Evolutionary conservation across 1,140 invertebrate species (phyloP).

Genomic region (Samia ricini): DNA sequence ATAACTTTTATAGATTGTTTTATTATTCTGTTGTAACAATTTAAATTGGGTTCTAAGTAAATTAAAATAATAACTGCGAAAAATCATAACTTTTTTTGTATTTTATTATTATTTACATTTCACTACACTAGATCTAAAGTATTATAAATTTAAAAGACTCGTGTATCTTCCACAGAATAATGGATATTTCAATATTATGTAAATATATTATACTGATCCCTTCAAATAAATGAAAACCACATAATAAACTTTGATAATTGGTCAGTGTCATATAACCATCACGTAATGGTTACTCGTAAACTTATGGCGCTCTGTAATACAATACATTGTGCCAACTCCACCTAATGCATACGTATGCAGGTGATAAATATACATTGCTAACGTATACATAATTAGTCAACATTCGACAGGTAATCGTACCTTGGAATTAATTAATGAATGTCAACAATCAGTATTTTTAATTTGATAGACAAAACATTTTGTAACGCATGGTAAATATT

Average conservation of each 20-base stretch:
- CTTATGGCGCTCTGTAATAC: conserved; percentile 52
- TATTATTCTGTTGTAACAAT: too few species aligned
- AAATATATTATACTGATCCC: neutral
- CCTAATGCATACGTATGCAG: neutral
- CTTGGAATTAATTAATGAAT: conserved; percentile 27
- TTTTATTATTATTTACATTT: too few species aligned
- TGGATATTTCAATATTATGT: neutral
- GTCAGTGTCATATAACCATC: conserved; percentile 61
- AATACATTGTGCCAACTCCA: conserved; percentile 36
- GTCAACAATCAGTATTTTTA: conserved; percentile 13
- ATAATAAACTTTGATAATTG: conserved; percentile 32
- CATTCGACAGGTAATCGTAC: conserved; percentile 14
- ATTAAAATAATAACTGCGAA: too few species aligned
- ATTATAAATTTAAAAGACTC: too few species aligned
- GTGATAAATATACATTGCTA: conserved; percentile 4
- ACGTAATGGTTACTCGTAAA: conserved; percentile 66
- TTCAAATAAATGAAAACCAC: neutral
- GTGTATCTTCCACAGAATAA: too few species aligned
- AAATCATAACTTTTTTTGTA: too few species aligned
- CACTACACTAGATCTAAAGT: too few species aligned
- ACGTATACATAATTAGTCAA: conserved; percentile 19
- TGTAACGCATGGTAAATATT: neutral
- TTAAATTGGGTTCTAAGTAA: too few species aligned
- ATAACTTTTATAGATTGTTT: too few species aligned
- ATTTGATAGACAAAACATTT: conserved; percentile 2